Evolutionary conservation across 2,113 vertebrate genomes (phyloP).

Genomic region (Megalops atlanticus): DNA sequence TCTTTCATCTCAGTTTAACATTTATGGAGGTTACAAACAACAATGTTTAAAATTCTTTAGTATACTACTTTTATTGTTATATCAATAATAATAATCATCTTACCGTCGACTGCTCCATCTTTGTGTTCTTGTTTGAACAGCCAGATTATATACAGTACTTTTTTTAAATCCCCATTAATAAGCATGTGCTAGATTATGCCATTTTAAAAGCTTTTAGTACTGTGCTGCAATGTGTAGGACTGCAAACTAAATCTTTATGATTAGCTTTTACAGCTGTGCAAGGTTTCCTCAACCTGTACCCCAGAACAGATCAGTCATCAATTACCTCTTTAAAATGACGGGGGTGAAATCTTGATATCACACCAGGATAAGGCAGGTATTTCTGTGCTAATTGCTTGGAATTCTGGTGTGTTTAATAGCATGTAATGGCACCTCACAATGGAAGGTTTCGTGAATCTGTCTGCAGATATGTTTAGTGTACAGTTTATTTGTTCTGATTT

Average conservation of each 20-base stretch:
- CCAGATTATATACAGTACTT: no score
- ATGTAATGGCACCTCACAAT: neutral
- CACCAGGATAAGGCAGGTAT: neutral
- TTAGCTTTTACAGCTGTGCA: conserved; percentile 40
- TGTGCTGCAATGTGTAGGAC: conserved; percentile 21
- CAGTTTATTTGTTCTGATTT: neutral
- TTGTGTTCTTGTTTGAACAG: conserved; percentile 58
- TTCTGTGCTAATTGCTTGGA: neutral
- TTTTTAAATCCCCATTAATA: no score
- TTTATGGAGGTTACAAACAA: neutral
- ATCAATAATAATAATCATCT: conserved; percentile 47
- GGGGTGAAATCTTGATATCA: conserved; percentile 51
- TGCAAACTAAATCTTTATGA: conserved; percentile 47
- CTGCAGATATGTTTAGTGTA: neutral
- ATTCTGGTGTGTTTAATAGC: neutral
- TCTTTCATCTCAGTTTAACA: no score
- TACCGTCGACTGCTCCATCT: conserved; percentile 65
- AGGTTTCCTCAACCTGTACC: neutral
- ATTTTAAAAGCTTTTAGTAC: neutral
- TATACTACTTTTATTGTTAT: conserved; percentile 23
- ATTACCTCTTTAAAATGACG: conserved; percentile 60
- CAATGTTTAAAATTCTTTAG: neutral
- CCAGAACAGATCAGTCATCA: conserved; percentile 61
- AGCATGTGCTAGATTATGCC: no score
- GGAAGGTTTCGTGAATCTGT: neutral